A percentile compares a stretch with the other conserved stretches of the same genome.
phyloP scores from a whole-genome alignment of 1,140 invertebrate species.

The Drosophila kurseongensis region DNA sequence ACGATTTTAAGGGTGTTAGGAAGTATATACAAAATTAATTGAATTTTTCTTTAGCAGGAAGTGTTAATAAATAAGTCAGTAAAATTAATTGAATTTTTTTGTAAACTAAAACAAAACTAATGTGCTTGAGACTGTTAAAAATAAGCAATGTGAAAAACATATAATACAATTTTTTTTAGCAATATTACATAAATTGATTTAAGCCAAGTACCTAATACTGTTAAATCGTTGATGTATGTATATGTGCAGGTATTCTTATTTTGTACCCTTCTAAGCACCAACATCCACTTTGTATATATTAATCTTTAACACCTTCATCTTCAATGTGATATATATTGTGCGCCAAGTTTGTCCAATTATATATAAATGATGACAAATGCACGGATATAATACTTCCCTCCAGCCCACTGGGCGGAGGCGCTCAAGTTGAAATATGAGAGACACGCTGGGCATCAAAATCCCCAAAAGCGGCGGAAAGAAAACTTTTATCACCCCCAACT shows the following conservation, averaged over 20 bases:
- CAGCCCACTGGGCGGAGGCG: slow-evolving; percentile 12
- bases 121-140: no score
- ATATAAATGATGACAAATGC: slow-evolving; percentile 38
- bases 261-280: not conserved
- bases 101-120: not conserved
- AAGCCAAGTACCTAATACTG: not conserved
- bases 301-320: slow-evolving; percentile 11
- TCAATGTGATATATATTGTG: not conserved
- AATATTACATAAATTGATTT: no score
- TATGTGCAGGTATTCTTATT: not conserved
- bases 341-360: slow-evolving; percentile 34
- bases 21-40: not conserved
- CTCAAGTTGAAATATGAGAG: slow-evolving; percentile 66
- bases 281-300: not conserved
- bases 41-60: not conserved
- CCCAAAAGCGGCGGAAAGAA: slow-evolving; percentile 48
- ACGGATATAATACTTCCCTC: not conserved
- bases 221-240: not conserved
- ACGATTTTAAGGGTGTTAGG: not conserved
- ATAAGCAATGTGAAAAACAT: no score
- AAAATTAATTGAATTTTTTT: not conserved
- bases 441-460: slow-evolving; percentile 30
- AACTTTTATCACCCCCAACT: slow-evolving; percentile 39
- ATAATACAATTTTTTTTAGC: no score
- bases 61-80: no score